A percentile compares a stretch with the other conserved stretches of the same genome.
Evolutionary conservation across 53 echinoderm and acorn worm genomes (phyloP).

Genomic region (Patiria pectinifera): DNA sequence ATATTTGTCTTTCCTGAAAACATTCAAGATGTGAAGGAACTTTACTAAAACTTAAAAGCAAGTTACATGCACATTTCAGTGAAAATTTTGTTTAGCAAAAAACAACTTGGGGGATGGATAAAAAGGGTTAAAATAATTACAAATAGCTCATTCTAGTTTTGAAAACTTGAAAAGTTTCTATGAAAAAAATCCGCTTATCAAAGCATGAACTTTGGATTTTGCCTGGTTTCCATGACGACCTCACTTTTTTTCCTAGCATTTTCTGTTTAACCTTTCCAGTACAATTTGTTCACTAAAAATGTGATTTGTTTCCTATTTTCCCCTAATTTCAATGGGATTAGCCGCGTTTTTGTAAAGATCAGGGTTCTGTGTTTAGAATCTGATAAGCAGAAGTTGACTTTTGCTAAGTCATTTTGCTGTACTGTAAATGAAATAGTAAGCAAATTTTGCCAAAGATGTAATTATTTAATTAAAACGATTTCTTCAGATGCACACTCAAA

Average conservation of each 20-base stretch:
- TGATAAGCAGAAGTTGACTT: not conserved
- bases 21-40: too few species aligned
- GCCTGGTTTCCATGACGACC: not conserved
- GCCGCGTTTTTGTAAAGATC: not conserved
- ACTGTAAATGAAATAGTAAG: not conserved
- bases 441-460: conserved; percentile 33
- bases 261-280: not conserved
- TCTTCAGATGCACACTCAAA: not conserved
- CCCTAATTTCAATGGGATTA: not conserved
- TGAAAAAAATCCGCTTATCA: too few species aligned
- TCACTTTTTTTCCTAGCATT: not conserved
- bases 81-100: too few species aligned
- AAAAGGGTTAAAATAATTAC: too few species aligned
- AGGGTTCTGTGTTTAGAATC: not conserved
- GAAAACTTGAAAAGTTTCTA: too few species aligned
- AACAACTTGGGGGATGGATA: too few species aligned
- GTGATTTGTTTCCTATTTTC: not conserved
- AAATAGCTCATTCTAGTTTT: too few species aligned
- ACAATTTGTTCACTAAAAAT: not conserved
- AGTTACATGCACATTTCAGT: too few species aligned
- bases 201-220: not conserved
- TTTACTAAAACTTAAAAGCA: too few species aligned
- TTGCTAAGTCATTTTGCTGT: not conserved
- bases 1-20: too few species aligned
- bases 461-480: not conserved